Base-by-base conservation (phyloP, 2,888 invertebrate genomes). In the Ophion costatus region DNA sequence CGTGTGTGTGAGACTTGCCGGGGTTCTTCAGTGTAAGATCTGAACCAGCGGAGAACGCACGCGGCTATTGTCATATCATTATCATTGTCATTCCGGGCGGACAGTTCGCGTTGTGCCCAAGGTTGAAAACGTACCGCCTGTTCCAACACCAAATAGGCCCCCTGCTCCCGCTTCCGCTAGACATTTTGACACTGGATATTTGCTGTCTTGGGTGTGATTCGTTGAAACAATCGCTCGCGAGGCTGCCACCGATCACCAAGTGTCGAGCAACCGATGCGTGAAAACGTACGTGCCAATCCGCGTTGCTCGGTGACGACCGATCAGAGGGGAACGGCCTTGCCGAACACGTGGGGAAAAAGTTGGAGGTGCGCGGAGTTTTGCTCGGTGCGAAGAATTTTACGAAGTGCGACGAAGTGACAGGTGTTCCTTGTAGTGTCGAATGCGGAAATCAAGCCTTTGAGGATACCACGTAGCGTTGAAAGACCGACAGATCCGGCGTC, bases 31-130 rank as follows among this genome's bases (percentile, higher is more conserved):
- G 93, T 93, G 93, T 93, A 93, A 92, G 93, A 93, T 93, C 93
- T 90, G 93, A 93, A 92, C 93, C 92, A 91, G 93, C 90, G 92
- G 93, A 92, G 93, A 93, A 93, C 93, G 93, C 93, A 93, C 93
- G 90, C 85, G 92, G 91, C 87, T 91, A 93, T 93, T 93, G 93
- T 93, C 92, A 91, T 93, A 93, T 92, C 92, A 92, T 92, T 92
- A 91, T 93, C 91, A 92, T 92, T 91, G 91, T 92, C 91, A 91
- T 90, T 89, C 11, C 80, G 56, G 70, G 59, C 69, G 45, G n/a
- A 78, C n/a, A 56, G 33, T 14, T 56, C 80, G 73, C 80, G 90
- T 89, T 85, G 78, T 45, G 76, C 51, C 42, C 69, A 83, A 85
- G 87, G 85, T 88, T 88, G 88, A 24, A 89, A 88, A 85, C 89